Evolutionary conservation across 1,140 invertebrate genomes (phyloP).

Genomic region (Papilio dardanus): DNA sequence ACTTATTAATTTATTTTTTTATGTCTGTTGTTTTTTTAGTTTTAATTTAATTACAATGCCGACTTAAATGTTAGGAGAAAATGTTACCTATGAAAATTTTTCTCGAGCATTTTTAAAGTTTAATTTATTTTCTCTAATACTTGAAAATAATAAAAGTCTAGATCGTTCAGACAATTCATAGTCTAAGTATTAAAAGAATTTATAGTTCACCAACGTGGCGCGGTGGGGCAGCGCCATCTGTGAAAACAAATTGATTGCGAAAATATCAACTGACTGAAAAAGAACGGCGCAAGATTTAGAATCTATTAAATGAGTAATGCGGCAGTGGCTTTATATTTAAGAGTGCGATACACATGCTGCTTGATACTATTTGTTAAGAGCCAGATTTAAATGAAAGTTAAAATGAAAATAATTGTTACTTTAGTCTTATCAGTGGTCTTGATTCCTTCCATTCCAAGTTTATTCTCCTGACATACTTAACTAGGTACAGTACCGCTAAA

Average conservation of each 20-base stretch:
- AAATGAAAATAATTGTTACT: too few relatives aligned
- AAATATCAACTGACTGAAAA: constrained; percentile 27
- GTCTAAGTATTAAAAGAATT: constrained; percentile 33
- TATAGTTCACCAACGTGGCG: constrained; percentile 28
- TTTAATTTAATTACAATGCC: not conserved
- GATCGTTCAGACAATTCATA: constrained; percentile 32
- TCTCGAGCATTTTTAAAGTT: not conserved
- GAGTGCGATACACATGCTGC: not conserved
- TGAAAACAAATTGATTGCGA: constrained; percentile 29
- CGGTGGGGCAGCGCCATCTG: constrained; percentile 25
- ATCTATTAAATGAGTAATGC: constrained; percentile 9
- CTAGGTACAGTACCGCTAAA: too few relatives aligned
- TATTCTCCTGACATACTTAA: too few relatives aligned
- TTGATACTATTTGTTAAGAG: too few relatives aligned
- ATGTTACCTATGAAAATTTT: not conserved
- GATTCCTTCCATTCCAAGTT: too few relatives aligned
- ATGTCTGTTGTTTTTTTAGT: not conserved
- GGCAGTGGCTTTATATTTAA: not conserved
- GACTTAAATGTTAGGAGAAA: not conserved
- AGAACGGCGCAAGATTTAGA: constrained; percentile 1
- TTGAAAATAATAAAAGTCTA: constrained; percentile 25
- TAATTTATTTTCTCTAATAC: not conserved
- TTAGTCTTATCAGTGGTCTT: too few relatives aligned
- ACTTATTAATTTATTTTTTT: not conserved
- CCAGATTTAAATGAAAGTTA: not conserved